These are phyloP conservation scores for Chrysolina americana DNA, from an alignment of 2,888 invertebrate genomes.

Conservation along the genomic window DNA sequence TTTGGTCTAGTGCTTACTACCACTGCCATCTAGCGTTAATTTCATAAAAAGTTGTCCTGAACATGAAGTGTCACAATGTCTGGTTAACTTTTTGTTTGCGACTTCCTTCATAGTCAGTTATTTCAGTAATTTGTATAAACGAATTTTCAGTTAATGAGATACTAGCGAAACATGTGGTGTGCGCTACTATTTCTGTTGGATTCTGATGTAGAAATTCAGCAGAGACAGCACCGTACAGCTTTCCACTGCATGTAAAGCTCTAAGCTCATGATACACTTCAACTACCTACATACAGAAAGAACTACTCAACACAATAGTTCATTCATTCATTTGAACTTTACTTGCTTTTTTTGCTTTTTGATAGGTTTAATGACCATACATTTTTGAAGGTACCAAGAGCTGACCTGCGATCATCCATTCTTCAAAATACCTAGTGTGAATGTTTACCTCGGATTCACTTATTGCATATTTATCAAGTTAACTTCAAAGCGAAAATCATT, in stretches of 20 bases:
- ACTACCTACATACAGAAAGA: neutral
- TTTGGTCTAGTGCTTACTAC: constrained; percentile 3
- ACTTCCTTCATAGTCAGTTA: no score
- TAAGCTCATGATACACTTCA: neutral
- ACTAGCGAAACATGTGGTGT: constrained; percentile 2
- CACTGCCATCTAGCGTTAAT: constrained; percentile 19
- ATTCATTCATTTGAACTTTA: no score
- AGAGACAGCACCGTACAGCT: constrained; percentile 7
- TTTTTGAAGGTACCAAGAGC: neutral
- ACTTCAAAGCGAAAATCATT: neutral
- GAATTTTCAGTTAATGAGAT: neutral
- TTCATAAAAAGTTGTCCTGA: neutral
- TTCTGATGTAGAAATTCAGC: neutral
- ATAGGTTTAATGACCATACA: neutral
- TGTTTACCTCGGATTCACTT: neutral
- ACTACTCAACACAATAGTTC: neutral
- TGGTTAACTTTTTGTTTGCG: neutral
- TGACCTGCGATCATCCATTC: constrained; percentile 4
- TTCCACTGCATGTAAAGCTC: neutral
- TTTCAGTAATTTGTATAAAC: no score
- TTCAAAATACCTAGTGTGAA: neutral
- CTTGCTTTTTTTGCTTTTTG: no score
- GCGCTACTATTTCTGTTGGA: neutral
- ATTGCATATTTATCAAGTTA: neutral
- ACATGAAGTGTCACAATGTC: neutral